Percentiles rank a stretch among this genome's conserved stretches.
Evolutionary conservation across 2,113 vertebrate species (phyloP).

Genomic region (Catharus minimus): DNA sequence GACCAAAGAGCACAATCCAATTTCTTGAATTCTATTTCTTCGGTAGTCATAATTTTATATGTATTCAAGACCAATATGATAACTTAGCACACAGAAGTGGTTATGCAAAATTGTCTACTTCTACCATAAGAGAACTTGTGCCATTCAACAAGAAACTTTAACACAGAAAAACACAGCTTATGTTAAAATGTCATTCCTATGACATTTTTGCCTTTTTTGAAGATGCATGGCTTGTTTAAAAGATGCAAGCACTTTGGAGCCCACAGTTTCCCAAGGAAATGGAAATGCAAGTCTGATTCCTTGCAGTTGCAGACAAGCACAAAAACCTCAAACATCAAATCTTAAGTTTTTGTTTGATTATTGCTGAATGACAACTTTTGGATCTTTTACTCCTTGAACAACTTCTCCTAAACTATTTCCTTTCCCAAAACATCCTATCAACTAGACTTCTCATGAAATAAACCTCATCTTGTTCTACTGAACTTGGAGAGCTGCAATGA

Average conservation of each 20-base stretch:
- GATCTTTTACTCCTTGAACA: not conserved
- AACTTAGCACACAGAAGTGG: not conserved
- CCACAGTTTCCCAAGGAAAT: conserved; percentile 31
- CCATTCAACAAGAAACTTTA: not conserved
- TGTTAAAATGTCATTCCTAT: conserved; percentile 39
- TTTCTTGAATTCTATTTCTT: not conserved
- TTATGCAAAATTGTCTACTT: conserved; percentile 17
- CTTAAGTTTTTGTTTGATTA: not conserved
- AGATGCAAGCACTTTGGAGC: not conserved
- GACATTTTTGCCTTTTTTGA: conserved; percentile 54
- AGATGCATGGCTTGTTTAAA: conserved; percentile 4
- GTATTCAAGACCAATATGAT: not conserved
- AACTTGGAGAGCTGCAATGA: not conserved
- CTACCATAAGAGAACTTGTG: not conserved
- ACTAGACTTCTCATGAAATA: not conserved
- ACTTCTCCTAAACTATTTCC: not conserved
- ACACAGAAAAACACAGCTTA: conserved; percentile 6
- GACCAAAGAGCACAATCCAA: not conserved
- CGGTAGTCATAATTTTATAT: not conserved
- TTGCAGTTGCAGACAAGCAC: not conserved
- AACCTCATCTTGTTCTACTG: not conserved
- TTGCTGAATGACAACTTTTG: not conserved
- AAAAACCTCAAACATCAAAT: not conserved
- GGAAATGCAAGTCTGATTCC: not conserved
- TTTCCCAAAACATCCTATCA: not conserved